Percentiles rank a stretch among this genome's conserved stretches.
phyloP scores from a whole-genome alignment of 2,888 invertebrate species.

The Mesopsocus fuscifrons region DNA sequence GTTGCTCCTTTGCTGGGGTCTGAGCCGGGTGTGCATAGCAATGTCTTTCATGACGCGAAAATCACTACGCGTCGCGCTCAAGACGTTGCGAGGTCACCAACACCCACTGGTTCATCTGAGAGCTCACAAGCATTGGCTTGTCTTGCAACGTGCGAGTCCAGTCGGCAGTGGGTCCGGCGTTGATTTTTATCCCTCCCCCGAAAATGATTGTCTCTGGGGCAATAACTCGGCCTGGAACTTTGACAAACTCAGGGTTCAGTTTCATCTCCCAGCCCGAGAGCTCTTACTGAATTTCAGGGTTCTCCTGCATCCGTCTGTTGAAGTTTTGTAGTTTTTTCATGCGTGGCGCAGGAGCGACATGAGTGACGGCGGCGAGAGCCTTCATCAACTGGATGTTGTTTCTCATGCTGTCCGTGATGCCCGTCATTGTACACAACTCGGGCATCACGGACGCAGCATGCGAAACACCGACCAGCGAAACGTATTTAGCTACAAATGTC shows the following conservation, averaged over 20 bases:
- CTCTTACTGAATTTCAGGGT: slow-evolving; percentile 31
- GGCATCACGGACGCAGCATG: no score
- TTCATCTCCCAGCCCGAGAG: slow-evolving; percentile 51
- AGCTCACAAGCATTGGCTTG: slow-evolving; percentile 24
- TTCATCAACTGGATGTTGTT: slow-evolving; percentile 42
- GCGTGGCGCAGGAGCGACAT: slow-evolving; percentile 46
- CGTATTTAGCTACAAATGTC: no score
- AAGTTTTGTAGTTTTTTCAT: slow-evolving; percentile 47
- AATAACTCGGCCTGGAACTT: slow-evolving; percentile 44
- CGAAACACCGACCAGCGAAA: no score
- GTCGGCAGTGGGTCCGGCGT: slow-evolving; percentile 39
- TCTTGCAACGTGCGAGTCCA: slow-evolving; percentile 54
- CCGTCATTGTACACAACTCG: slow-evolving; percentile 70
- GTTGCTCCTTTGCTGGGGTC: no score
- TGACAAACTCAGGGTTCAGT: slow-evolving; percentile 40
- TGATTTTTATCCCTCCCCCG: slow-evolving; percentile 19
- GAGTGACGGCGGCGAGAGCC: slow-evolving; percentile 50
- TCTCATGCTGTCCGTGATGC: slow-evolving; percentile 49
- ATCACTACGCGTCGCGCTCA: slow-evolving; percentile 27
- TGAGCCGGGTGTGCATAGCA: no score
- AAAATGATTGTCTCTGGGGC: slow-evolving; percentile 40
- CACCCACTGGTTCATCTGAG: slow-evolving; percentile 24
- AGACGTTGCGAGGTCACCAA: slow-evolving; percentile 24
- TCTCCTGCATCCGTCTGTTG: slow-evolving; percentile 35
- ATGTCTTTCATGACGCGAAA: no score